Evolutionary conservation across 2,113 vertebrate genomes (phyloP), one percentile per base, ranked within the genome.

Genomic region (Crotophaga sulcirostris): DNA sequence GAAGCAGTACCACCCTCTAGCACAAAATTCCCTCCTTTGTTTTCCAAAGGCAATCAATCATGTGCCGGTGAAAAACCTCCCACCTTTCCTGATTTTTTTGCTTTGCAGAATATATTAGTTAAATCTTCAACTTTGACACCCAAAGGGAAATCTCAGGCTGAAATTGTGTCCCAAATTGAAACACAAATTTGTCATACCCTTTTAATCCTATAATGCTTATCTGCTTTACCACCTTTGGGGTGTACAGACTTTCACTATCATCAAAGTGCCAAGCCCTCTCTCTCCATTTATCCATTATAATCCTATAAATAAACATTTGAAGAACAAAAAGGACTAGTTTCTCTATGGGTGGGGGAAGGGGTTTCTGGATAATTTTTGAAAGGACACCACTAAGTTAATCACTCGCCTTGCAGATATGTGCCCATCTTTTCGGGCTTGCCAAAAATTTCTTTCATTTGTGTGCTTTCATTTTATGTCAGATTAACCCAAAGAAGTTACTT

Each of bases 141-240:
- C 54, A 86, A 87, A 87, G 33, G 31, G 69, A 66, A 78, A 85
- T 90, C 54, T 75, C 59, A 94, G 69, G 55, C 90, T 95, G 81
- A 92, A 87, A 87, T 84, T 8, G 38, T 80, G 77, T 90, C 38
- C 76, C 69, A 23, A 63, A 7, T 40, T 93, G 83, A 87, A 95
- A 84, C 21, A 85, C 60, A 83, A 91, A 95, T 82, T 80, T 86
- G 34, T 44, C 75, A 70, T 94, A 80, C 42, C 34, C 79, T 85
- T 97, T 82, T 95, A 97, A 96, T 78, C 87, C 94, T 94, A 40
- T 95, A 96, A 95, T 54, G 76, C 76, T 96, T 96, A 96, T 94
- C 95, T 96, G 28, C 73, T 92, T 83, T 79, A 54, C 55, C 91
- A 94, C 75, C 85, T 94, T 90, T 95, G 60, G 81, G 80, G 67